Percentiles rank a stretch among this genome's conserved stretches.
phyloP scores from a whole-genome alignment of 2,797 vertebrate species.

The Characodon lateralis region DNA sequence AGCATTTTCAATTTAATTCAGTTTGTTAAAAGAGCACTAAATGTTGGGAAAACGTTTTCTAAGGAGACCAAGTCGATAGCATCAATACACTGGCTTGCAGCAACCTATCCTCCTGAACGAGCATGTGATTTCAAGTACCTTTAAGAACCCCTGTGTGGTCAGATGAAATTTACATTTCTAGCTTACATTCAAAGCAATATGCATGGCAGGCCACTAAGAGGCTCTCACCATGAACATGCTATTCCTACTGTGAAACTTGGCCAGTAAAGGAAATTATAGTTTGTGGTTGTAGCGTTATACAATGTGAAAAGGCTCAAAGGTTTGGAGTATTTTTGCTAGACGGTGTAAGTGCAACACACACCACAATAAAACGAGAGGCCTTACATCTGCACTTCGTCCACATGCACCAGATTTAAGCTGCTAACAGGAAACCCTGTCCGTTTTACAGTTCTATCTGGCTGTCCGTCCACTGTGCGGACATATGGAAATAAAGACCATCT shows the following conservation, averaged over 20 bases:
- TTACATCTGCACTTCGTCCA: background rate
- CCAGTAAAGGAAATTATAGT: no score
- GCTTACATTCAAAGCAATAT: background rate
- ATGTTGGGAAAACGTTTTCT: background rate
- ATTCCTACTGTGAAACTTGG: background rate
- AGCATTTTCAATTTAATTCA: background rate
- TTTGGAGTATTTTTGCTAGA: background rate
- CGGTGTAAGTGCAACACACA: background rate
- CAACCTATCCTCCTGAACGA: no score
- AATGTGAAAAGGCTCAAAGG: background rate
- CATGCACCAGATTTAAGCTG: background rate
- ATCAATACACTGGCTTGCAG: no score
- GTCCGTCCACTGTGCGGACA: constrained; percentile 10
- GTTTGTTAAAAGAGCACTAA: no score
- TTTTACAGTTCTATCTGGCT: background rate
- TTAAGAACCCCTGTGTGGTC: background rate
- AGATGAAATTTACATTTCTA: background rate
- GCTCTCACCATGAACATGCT: background rate
- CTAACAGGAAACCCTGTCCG: background rate
- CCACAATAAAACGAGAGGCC: background rate
- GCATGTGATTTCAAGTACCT: no score
- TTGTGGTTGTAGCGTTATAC: background rate
- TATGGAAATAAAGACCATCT: constrained; percentile 1
- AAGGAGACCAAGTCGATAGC: no score
- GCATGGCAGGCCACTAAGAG: background rate